These are phyloP conservation scores for Brachionus rubens DNA, from an alignment of 1,140 invertebrate genomes.

Conservation along the genomic window DNA sequence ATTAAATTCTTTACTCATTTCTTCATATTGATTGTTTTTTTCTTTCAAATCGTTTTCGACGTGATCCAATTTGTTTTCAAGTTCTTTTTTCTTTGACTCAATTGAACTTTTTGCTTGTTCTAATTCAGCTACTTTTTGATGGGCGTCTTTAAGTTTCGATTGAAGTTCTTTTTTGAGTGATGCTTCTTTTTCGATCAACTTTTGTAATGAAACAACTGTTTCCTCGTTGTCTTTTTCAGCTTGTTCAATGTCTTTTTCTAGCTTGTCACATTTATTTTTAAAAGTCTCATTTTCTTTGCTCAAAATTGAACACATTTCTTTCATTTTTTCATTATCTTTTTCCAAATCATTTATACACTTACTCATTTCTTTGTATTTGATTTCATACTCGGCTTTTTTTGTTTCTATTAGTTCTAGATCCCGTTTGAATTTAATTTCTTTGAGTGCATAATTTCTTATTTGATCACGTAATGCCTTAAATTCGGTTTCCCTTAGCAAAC, in stretches of 20 bases:
- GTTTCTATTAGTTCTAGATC: not conserved
- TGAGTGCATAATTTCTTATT: not conserved
- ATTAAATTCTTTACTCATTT: slow-evolving; percentile 6
- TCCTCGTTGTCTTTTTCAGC: slow-evolving; percentile 28
- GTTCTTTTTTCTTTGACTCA: not conserved
- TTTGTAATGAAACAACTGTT: slow-evolving; percentile 17
- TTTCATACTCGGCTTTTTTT: slow-evolving; percentile 15
- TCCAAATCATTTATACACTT: not conserved
- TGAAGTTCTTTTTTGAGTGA: slow-evolving; percentile 33
- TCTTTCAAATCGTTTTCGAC: not conserved
- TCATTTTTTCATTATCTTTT: slow-evolving; percentile 21
- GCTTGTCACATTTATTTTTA: slow-evolving; percentile 16
- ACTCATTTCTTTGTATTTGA: slow-evolving; percentile 28
- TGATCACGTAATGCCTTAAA: slow-evolving; percentile 29
- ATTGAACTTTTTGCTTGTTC: not conserved
- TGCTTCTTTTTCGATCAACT: slow-evolving; percentile 3
- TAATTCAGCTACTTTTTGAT: slow-evolving; percentile 15
- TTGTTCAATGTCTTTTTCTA: slow-evolving; percentile 40
- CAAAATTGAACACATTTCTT: not conserved
- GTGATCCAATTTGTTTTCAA: not conserved
- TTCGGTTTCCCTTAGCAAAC: slow-evolving; percentile 19
- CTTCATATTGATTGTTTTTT: not conserved
- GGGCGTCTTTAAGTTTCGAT: slow-evolving; percentile 13
- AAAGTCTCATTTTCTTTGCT: not conserved
- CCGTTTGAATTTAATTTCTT: not conserved